Conservation (phyloP, 2,888 invertebrate species). For the Schrankia costaestrigalis region DNA sequence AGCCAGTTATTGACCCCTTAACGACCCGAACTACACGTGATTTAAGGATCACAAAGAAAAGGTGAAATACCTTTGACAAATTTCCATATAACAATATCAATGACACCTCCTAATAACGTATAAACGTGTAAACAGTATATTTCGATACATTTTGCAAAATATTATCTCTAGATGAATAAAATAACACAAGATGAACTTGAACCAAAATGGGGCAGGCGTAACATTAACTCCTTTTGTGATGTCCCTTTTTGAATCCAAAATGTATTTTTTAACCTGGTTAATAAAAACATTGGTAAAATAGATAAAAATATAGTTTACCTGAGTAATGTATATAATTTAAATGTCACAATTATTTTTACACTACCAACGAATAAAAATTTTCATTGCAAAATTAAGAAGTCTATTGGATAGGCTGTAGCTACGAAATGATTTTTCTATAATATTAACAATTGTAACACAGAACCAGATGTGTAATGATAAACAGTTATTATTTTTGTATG, state of each 20-base stretch:
- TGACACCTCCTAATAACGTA: too few relatives aligned
- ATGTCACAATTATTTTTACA: slow-evolving; percentile 80
- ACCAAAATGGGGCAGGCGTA: slow-evolving; percentile 63
- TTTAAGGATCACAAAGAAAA: slow-evolving; percentile 61
- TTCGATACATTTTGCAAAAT: slow-evolving; percentile 8
- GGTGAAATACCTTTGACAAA: slow-evolving; percentile 19
- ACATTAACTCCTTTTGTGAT: slow-evolving; percentile 15
- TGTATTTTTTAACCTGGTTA: too few relatives aligned
- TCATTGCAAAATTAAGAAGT: slow-evolving; percentile 67
- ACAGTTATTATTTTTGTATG: slow-evolving; percentile 43
- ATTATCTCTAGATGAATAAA: slow-evolving; percentile 38
- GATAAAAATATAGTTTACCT: slow-evolving; percentile 66
- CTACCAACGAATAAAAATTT: slow-evolving; percentile 75
- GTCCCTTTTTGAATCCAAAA: neutral
- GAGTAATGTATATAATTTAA: slow-evolving; percentile 65
- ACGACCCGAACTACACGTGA: slow-evolving; percentile 76
- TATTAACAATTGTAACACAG: slow-evolving; percentile 36
- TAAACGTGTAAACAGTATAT: too few relatives aligned
- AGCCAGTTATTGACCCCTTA: slow-evolving; percentile 75
- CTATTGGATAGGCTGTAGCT: slow-evolving; percentile 37
- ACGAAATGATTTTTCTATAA: slow-evolving; percentile 37
- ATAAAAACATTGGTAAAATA: slow-evolving; percentile 8
- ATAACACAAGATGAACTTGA: slow-evolving; percentile 62
- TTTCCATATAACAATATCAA: too few relatives aligned
- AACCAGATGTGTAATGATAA: slow-evolving; percentile 37